These are phyloP conservation scores for Pogonognathellus flavescens DNA, from an alignment of 1,140 invertebrate species.

Conservation along the genomic window DNA sequence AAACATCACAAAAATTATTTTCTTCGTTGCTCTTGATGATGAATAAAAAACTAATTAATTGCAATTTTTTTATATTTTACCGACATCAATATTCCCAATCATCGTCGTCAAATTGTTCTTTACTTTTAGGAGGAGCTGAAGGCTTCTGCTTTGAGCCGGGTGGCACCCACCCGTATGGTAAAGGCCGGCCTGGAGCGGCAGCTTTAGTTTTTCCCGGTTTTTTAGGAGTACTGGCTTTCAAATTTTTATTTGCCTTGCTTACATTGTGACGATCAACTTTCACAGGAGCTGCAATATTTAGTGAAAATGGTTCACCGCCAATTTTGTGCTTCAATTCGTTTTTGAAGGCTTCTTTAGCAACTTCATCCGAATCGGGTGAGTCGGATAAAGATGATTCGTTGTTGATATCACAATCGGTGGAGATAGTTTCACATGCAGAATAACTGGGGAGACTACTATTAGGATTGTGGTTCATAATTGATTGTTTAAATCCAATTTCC, in stretches of 20 bases:
- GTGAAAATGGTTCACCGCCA: not conserved
- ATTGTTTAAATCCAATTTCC: constrained; percentile 32
- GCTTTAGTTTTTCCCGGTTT: not conserved
- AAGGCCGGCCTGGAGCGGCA: not conserved
- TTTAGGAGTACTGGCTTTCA: not conserved
- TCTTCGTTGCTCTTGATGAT: not conserved
- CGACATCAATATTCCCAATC: not conserved
- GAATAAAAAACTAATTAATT: not conserved
- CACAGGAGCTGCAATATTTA: not conserved
- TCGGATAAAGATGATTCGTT: not conserved
- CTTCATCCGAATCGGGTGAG: not conserved
- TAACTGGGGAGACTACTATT: constrained; percentile 14
- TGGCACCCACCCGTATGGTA: too few relatives aligned
- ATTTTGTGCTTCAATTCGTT: not conserved
- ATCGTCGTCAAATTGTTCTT: not conserved
- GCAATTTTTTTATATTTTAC: not conserved
- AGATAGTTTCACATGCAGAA: constrained; percentile 10
- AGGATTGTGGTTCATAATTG: not conserved
- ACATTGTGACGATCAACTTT: not conserved
- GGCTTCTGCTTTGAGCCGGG: not conserved
- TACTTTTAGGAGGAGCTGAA: not conserved
- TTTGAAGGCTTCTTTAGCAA: not conserved
- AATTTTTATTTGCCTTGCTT: not conserved
- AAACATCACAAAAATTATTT: too few relatives aligned
- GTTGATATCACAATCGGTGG: constrained; percentile 8